A percentile compares a stretch with the other conserved stretches of the same genome.
phyloP scores from a whole-genome alignment of 2,888 invertebrate species.

The Patella pellucida region DNA sequence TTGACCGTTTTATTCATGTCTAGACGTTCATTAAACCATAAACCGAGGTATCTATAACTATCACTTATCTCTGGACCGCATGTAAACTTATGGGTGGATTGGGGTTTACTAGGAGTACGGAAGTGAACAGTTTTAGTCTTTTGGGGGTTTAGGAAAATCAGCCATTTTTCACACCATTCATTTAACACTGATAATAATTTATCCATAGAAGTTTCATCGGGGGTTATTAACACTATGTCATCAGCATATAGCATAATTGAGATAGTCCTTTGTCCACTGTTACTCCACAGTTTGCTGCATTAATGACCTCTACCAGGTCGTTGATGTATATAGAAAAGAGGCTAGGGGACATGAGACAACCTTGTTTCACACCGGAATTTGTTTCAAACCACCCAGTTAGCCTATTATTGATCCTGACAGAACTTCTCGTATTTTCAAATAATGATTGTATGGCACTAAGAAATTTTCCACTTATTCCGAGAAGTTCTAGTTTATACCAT shows the following conservation, averaged over 20 bases:
- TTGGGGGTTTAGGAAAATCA: too few relatives aligned
- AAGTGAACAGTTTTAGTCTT: neutral
- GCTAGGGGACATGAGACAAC: neutral
- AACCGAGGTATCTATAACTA: neutral
- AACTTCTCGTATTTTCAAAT: neutral
- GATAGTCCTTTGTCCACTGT: neutral
- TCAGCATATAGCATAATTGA: neutral
- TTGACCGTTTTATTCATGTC: neutral
- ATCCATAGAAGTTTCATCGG: neutral
- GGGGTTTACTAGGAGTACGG: neutral
- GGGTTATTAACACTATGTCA: neutral
- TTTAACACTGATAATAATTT: neutral
- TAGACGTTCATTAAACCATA: neutral
- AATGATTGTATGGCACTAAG: neutral
- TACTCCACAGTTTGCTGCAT: neutral
- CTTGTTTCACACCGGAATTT: neutral
- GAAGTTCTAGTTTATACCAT: neutral
- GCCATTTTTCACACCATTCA: neutral
- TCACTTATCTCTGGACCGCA: neutral
- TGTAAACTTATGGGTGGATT: neutral
- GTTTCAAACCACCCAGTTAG: neutral
- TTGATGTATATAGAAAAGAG: neutral
- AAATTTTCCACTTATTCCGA: neutral
- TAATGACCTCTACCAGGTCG: neutral
- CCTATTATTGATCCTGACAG: neutral